These are phyloP conservation scores for Gasteruption jaculator DNA, from an alignment of 2,888 invertebrate genomes.

Conservation along the genomic window DNA sequence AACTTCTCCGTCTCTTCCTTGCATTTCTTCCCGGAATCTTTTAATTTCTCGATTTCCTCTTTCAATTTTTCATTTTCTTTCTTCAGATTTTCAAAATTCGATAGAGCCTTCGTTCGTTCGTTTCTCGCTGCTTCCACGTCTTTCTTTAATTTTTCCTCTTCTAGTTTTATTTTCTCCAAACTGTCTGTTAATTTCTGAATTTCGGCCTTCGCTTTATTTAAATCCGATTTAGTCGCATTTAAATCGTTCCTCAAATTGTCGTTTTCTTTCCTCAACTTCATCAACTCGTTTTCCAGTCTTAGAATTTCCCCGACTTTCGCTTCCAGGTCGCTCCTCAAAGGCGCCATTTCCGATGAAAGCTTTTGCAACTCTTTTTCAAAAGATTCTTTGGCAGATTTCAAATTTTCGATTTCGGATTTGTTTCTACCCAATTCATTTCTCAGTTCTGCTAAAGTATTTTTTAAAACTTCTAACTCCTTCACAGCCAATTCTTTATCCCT, in stretches of 20 bases:
- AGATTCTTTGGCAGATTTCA: slow-evolving; percentile 21
- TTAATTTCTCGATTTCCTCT: slow-evolving; percentile 17
- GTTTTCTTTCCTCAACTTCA: slow-evolving; percentile 8
- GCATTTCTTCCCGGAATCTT: slow-evolving; percentile 16
- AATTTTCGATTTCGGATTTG: slow-evolving; percentile 16
- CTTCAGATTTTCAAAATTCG: slow-evolving; percentile 8
- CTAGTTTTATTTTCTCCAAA: slow-evolving; percentile 1
- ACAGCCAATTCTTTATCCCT: slow-evolving; percentile 12
- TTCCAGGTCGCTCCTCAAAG: too few relatives aligned
- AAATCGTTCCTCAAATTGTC: slow-evolving; percentile 6
- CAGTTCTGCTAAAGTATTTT: slow-evolving; percentile 19
- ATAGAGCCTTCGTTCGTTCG: slow-evolving; percentile 5
- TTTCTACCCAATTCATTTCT: slow-evolving; percentile 21
- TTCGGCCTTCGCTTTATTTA: not conserved
- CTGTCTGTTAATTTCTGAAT: slow-evolving; percentile 2
- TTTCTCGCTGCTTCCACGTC: slow-evolving; percentile 10
- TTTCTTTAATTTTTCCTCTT: not conserved
- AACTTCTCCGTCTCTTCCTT: slow-evolving; percentile 21
- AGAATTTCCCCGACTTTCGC: slow-evolving; percentile 10
- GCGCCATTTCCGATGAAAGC: too few relatives aligned
- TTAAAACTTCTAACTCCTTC: slow-evolving; percentile 24
- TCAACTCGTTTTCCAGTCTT: slow-evolving; percentile 1
- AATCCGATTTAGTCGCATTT: not conserved
- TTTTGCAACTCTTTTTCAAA: slow-evolving; percentile 14
- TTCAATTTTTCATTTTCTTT: slow-evolving; percentile 14